A percentile compares a stretch with the other conserved stretches of the same genome.
These are phyloP conservation scores for Diacarnus erythraeanus DNA, from an alignment of 37 sponge, comb jelly and placozoan species.

Conservation along the genomic window DNA sequence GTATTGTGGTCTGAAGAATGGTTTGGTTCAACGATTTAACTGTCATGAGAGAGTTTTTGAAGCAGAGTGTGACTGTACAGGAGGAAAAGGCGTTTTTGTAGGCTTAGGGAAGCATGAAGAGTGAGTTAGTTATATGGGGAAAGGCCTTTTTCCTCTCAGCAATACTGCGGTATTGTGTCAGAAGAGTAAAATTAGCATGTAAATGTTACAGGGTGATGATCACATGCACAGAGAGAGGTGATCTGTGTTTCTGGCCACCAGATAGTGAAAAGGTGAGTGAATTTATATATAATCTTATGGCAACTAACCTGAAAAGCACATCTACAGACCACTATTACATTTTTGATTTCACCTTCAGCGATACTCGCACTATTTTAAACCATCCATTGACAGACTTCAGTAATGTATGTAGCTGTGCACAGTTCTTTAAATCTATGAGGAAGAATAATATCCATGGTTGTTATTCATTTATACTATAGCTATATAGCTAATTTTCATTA, in stretches of 20 bases:
- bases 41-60: constrained; percentile 16
- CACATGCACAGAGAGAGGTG: constrained; percentile 68
- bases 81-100: constrained; percentile 43
- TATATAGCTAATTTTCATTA: too few relatives aligned
- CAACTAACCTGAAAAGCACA: too few relatives aligned
- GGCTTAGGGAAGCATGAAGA: constrained; percentile 58
- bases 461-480: too few relatives aligned
- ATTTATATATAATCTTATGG: too few relatives aligned
- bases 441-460: too few relatives aligned
- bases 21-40: constrained; percentile 49
- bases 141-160: background rate
- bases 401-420: too few relatives aligned
- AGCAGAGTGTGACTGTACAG: constrained; percentile 58
- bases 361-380: too few relatives aligned
- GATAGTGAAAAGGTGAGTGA: constrained; percentile 44
- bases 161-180: background rate
- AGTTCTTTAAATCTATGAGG: too few relatives aligned
- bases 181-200: background rate
- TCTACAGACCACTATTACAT: too few relatives aligned
- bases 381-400: too few relatives aligned
- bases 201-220: constrained; percentile 39
- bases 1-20: constrained; percentile 45
- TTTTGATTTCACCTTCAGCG: too few relatives aligned
- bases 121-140: constrained; percentile 19
- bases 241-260: constrained; percentile 66